Conservation (phyloP, 2,113 vertebrate species). For the Albula goreensis region DNA sequence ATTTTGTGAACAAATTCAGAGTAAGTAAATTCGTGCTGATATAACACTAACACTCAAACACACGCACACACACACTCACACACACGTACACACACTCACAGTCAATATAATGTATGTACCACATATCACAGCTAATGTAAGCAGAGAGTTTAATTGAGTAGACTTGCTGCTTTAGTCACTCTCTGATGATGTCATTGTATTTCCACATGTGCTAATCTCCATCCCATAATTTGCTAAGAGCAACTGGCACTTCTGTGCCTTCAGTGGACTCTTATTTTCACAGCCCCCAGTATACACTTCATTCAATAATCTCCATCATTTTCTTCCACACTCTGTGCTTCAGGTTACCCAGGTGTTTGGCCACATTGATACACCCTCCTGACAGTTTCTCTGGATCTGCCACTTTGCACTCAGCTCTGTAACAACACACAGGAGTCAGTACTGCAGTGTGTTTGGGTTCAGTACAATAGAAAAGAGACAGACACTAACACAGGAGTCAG, state of each 20-base stretch:
- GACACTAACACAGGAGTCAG: neutral
- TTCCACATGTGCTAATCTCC: too few species aligned
- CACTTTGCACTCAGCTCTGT: constrained; percentile 34
- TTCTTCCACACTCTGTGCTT: constrained; percentile 48
- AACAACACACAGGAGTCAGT: constrained; percentile 18
- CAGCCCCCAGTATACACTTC: constrained; percentile 10
- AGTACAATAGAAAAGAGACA: neutral
- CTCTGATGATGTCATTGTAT: too few species aligned
- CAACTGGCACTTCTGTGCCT: neutral
- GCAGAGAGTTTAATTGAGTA: too few species aligned
- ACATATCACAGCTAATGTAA: too few species aligned
- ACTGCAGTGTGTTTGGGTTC: neutral
- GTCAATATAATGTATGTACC: too few species aligned
- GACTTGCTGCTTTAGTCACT: too few species aligned
- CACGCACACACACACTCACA: too few species aligned
- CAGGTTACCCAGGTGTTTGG: constrained; percentile 55
- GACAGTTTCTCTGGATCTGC: constrained; percentile 41
- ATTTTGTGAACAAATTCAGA: neutral
- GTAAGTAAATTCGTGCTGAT: neutral
- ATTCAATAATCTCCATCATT: constrained; percentile 42
- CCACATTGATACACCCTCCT: constrained; percentile 43
- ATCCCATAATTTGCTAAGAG: too few species aligned
- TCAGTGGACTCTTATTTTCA: neutral
- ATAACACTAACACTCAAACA: too few species aligned
- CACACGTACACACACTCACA: too few species aligned